These are phyloP conservation scores for Drepana falcataria DNA, from an alignment of 2,888 invertebrate species.

Conservation along the genomic window DNA sequence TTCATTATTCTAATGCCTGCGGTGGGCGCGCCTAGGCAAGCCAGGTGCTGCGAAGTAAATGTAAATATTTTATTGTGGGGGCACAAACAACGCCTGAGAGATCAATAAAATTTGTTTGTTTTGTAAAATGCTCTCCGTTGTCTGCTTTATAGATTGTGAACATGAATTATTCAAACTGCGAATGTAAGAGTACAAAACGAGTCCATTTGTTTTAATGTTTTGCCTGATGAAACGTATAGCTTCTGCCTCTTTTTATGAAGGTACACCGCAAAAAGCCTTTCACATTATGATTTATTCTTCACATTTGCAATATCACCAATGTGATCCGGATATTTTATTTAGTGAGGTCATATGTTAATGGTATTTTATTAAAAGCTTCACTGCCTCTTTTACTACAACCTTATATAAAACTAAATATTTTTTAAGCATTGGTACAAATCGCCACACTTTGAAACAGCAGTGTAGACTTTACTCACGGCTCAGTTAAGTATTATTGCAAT, in stretches of 20 bases:
- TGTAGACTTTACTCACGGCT: too few relatives aligned
- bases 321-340: background rate
- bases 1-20: constrained; percentile 72
- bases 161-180: constrained; percentile 73
- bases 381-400: too few relatives aligned
- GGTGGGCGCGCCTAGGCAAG: constrained; percentile 53
- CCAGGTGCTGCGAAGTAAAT: constrained; percentile 73
- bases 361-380: too few relatives aligned
- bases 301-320: background rate
- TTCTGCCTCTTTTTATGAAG: constrained; percentile 19
- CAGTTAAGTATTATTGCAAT: too few relatives aligned
- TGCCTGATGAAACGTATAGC: constrained; percentile 58
- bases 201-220: constrained; percentile 70
- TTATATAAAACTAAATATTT: too few relatives aligned
- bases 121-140: constrained; percentile 72
- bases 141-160: constrained; percentile 74
- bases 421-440: too few relatives aligned
- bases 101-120: constrained; percentile 79
- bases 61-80: constrained; percentile 76
- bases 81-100: constrained; percentile 74
- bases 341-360: background rate
- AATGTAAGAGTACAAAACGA: constrained; percentile 52
- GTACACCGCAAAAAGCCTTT: constrained; percentile 9
- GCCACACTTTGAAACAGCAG: too few relatives aligned
- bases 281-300: constrained; percentile 13